Evolutionary conservation across 2,797 vertebrate genomes (phyloP), one percentile per base, ranked within the genome.

Genomic region (Micromesistius poutassou): DNA sequence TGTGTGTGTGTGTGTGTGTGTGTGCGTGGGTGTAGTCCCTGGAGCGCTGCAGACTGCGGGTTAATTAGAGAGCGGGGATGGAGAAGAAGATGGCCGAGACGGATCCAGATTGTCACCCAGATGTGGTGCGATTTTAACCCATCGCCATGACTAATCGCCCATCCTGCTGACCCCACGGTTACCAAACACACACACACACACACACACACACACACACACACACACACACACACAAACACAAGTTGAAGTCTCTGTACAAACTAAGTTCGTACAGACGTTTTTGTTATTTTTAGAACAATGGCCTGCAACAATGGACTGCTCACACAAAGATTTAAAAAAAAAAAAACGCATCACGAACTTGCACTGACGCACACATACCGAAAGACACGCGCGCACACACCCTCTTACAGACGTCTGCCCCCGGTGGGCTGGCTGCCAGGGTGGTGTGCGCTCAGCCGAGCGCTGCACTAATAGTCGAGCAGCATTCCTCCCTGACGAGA

Each of bases 401-500:
- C 19, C 46, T 22, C 46, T 50, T 50, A 5, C 46, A 50, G 46
- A 42, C 40, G 40, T 42, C 40, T 42, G 46, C 46, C 3, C 19
- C 46, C 46, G 46, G 46, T 50, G 42, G 40, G 40, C 40, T 13
- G 10, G 46, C 82, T 0, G 74, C 72, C 74, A 70, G 81, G 82
- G 78, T 42, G 87, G 82, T 71, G 81, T 9, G 85, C 73, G 74
- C 77, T 81, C 83, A 86, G 76, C 89, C 84, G 76, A 79, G 84
- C 74, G 86, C 22, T 22, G 19, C 19, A 2, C 78, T 68, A 81
- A 85, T 87, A 76, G 87, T 87, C 87, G 89, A 30, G 78, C 85
- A 79, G 88, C 85, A 89, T 92, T 92, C 87, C 85, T 86, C 78
- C 81, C 86, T 85, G 86, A 89, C 84, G 89, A 84, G 85, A 91